Percentiles rank a stretch among this genome's conserved stretches.
Evolutionary conservation across 2,888 invertebrate genomes (phyloP).

Genomic region (Nowickia ferox): DNA sequence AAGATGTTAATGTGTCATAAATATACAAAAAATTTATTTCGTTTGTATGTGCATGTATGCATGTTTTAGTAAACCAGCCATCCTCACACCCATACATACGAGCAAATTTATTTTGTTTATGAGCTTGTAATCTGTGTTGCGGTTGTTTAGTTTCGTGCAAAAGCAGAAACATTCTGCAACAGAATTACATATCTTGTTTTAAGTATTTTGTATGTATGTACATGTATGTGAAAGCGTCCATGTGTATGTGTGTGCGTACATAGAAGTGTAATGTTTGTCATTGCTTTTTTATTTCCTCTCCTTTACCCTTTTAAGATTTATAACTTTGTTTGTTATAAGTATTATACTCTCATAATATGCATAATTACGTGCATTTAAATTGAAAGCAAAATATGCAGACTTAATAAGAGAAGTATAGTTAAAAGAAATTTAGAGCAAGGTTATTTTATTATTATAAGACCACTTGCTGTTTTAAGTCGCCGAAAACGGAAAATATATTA

Average conservation of each 20-base stretch:
- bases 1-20: neutral
- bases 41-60: no score
- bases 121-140: slow-evolving; percentile 19
- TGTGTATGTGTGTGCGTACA: no score
- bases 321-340: slow-evolving; percentile 26
- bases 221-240: neutral
- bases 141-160: slow-evolving; percentile 12
- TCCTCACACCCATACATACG: neutral
- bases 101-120: slow-evolving; percentile 17
- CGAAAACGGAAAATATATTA: neutral
- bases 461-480: neutral
- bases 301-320: slow-evolving; percentile 18
- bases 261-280: neutral
- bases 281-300: neutral
- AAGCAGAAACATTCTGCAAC: neutral
- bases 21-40: no score
- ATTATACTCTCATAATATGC: slow-evolving; percentile 54
- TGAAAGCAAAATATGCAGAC: slow-evolving; percentile 25
- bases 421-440: neutral
- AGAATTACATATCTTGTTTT: neutral
- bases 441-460: neutral
- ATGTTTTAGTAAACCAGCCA: neutral
- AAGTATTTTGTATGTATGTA: neutral
- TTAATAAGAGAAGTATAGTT: neutral
- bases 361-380: slow-evolving; percentile 63